Evolutionary conservation across 1,140 invertebrate genomes (phyloP).

Genomic region (Drosophila eugracilis): DNA sequence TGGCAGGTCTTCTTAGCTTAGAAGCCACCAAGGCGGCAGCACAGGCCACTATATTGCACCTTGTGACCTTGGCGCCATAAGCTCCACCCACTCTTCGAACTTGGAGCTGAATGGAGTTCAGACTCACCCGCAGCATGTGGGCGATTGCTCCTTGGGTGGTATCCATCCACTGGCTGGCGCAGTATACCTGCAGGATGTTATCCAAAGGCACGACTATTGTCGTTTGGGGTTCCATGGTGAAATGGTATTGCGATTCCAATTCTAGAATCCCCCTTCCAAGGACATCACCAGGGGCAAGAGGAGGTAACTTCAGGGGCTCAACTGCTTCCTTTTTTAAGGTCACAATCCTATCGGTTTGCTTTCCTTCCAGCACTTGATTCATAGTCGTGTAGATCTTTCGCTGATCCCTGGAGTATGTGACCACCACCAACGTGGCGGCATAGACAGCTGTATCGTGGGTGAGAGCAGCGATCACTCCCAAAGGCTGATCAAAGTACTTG

Average conservation of each 20-base stretch:
- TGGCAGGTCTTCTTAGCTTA: conserved; percentile 87
- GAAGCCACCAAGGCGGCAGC: conserved; percentile 88
- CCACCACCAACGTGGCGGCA: conserved; percentile 88
- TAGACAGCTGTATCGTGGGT: conserved; percentile 87
- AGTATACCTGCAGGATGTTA: conserved; percentile 87
- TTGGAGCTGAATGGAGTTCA: conserved; percentile 87
- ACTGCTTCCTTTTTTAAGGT: conserved; percentile 59
- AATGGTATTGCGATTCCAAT: conserved; percentile 82
- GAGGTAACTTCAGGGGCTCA: background rate
- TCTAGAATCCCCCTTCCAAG: conserved; percentile 65
- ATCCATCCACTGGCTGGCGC: conserved; percentile 89
- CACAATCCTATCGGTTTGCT: conserved; percentile 88
- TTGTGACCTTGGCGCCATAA: conserved; percentile 89
- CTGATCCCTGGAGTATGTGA: conserved; percentile 86
- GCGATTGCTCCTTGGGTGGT: conserved; percentile 87
- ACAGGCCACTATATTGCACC: conserved; percentile 86
- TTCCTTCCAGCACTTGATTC: conserved; percentile 86
- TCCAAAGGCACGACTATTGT: conserved; percentile 87
- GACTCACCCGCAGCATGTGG: conserved; percentile 85
- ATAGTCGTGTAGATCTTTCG: conserved; percentile 63
- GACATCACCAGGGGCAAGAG: conserved; percentile 29
- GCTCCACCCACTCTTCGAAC: conserved; percentile 89
- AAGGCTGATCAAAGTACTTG: conserved; percentile 89
- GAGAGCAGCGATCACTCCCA: conserved; percentile 90
- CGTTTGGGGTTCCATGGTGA: conserved; percentile 89